Conservation (phyloP, 2,888 invertebrate species). For the Lepidochitona cinerea region DNA sequence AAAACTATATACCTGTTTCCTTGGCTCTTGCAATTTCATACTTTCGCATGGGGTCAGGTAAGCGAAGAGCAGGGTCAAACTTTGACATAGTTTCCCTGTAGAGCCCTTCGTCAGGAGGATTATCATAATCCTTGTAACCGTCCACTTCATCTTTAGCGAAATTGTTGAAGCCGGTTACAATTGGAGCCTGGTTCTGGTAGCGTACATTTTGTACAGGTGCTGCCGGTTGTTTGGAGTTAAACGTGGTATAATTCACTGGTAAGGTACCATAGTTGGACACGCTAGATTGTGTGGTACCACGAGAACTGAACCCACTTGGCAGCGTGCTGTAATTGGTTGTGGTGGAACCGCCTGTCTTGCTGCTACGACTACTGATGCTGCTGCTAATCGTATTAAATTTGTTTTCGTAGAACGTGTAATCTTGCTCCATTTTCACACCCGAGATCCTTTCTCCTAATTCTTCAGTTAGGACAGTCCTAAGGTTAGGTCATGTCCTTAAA, state of each 20-base stretch:
- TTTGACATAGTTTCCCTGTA: not conserved
- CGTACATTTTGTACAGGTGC: not conserved
- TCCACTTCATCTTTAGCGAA: not conserved
- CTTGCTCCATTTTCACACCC: not conserved
- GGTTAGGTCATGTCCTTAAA: too few relatives aligned
- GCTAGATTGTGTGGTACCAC: not conserved
- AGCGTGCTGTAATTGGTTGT: not conserved
- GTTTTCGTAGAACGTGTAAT: conserved; percentile 3
- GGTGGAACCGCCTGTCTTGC: not conserved
- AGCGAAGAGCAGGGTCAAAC: not conserved
- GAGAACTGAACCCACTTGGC: not conserved
- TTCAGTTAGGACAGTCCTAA: too few relatives aligned
- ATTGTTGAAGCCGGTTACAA: not conserved
- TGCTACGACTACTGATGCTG: not conserved
- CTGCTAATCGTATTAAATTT: not conserved
- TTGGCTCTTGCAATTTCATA: not conserved
- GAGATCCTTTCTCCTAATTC: not conserved
- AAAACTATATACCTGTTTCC: not conserved
- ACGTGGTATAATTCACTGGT: not conserved
- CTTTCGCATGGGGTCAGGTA: conserved; percentile 1
- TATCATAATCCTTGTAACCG: not conserved
- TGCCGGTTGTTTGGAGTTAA: not conserved
- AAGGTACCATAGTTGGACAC: not conserved
- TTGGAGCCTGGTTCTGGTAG: not conserved
- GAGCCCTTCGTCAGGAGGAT: not conserved